These are phyloP conservation scores for Caenorhabditis latens DNA, from an alignment of 1,140 invertebrate genomes.

Conservation along the genomic window DNA sequence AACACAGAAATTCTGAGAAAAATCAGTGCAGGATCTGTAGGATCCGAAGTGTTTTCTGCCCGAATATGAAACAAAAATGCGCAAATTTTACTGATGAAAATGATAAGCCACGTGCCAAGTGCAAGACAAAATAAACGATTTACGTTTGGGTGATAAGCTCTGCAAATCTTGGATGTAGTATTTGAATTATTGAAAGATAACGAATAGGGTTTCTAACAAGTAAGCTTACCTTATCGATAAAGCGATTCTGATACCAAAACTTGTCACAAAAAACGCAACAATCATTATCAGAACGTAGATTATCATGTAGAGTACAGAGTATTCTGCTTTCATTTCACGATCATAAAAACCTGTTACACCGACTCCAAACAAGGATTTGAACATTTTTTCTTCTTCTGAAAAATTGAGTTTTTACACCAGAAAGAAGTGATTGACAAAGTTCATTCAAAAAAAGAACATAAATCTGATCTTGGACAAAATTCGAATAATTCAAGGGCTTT, in stretches of 20 bases:
- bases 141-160: constrained; percentile 13
- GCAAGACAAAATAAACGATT: constrained; percentile 8
- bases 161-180: neutral
- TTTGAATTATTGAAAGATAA: neutral
- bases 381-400: neutral
- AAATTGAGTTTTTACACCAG: too few species aligned
- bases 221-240: neutral
- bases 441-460: too few species aligned
- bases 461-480: too few species aligned
- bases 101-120: constrained; percentile 11
- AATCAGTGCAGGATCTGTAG: neutral
- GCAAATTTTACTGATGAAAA: constrained; percentile 31
- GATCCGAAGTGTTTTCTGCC: neutral
- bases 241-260: neutral
- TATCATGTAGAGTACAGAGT: neutral
- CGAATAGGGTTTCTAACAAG: neutral
- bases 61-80: neutral
- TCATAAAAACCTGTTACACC: neutral
- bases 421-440: too few species aligned
- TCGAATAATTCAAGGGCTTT: too few species aligned
- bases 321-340: neutral
- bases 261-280: neutral
- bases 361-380: constrained; percentile 5
- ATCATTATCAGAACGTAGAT: neutral
- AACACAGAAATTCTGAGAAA: neutral